Conservation (phyloP, 2,797 vertebrate genomes). For the Cheirogaleus major region DNA sequence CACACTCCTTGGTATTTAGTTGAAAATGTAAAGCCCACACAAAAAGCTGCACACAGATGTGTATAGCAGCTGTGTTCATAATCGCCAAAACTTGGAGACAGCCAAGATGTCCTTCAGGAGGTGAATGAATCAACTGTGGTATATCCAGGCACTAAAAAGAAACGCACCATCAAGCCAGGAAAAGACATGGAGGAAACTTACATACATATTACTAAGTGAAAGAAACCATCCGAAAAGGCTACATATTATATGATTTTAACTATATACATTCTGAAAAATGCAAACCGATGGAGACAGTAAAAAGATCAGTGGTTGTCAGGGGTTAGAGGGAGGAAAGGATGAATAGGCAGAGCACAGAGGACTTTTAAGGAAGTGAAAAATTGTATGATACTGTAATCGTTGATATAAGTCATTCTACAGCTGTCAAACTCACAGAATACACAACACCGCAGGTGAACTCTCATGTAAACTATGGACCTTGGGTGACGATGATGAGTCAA, state of each 20-base stretch:
- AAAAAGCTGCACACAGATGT: neutral
- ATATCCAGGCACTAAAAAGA: neutral
- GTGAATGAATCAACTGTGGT: neutral
- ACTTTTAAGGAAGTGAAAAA: neutral
- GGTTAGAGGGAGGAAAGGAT: neutral
- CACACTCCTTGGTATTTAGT: neutral
- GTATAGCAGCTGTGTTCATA: neutral
- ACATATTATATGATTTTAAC: neutral
- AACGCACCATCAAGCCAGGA: neutral
- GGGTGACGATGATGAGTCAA: neutral
- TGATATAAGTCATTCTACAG: neutral
- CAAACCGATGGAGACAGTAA: neutral
- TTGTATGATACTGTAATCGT: neutral
- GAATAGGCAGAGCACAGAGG: neutral
- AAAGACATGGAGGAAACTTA: neutral
- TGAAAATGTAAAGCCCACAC: neutral
- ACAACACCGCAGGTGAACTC: neutral
- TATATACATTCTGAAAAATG: neutral
- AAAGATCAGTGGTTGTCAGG: neutral
- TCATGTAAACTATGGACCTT: neutral
- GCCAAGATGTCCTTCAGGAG: neutral
- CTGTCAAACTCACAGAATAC: neutral
- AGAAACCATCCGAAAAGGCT: neutral
- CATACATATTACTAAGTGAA: neutral
- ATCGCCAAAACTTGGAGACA: neutral